Base-by-base conservation (phyloP, 2,113 vertebrate genomes). In the Mystacornis crossleyi region DNA sequence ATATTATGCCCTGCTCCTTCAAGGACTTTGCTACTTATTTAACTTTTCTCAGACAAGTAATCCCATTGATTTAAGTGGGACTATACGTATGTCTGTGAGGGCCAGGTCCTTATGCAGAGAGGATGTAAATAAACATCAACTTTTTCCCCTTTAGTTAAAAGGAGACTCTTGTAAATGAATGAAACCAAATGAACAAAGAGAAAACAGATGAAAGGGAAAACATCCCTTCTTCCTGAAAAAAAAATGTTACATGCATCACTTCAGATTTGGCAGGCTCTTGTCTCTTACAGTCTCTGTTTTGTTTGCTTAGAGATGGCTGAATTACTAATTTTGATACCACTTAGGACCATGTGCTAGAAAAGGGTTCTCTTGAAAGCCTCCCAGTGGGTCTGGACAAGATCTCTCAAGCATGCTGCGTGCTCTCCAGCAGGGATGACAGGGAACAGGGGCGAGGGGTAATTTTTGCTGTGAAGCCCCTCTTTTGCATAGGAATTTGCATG, bases 221-320 rank as follows among this genome's bases (percentile, higher is more conserved):
- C 69, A 89, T 50, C 67, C 38, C 60, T 66, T 62, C 54, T 77
- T 89, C 48, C 38, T 67, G 88, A 93, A 96, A 97, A 51, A 90
- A 93, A 93, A 95, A 92, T 16, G 29, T 94, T 96, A 83, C 83
- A 93, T 94, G 95, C 96, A 93, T 96, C 93, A 75, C 83, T 97
- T 94, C 92, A 96, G 92, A 95, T 92, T 86, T 96, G 96, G 96
- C 96, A 96, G 88, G 85, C 82, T 90, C 88, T 96, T 95, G 90
- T 95, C 95, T 96, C 60, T 95, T 93, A 31, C 80, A 94, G 72
- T 45, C 81, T 94, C 87, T 94, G 90, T 92, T 96, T 93, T 93
- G 88, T 96, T 97, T 96, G 90, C 95, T 94, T 86, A 74, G 88
- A 92, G 92, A 93, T 97, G 95, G 82, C 85, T 95, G 92, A 96